Evolutionary conservation across 2,113 vertebrate species (phyloP).

Genomic region (Pangasianodon gigas): DNA sequence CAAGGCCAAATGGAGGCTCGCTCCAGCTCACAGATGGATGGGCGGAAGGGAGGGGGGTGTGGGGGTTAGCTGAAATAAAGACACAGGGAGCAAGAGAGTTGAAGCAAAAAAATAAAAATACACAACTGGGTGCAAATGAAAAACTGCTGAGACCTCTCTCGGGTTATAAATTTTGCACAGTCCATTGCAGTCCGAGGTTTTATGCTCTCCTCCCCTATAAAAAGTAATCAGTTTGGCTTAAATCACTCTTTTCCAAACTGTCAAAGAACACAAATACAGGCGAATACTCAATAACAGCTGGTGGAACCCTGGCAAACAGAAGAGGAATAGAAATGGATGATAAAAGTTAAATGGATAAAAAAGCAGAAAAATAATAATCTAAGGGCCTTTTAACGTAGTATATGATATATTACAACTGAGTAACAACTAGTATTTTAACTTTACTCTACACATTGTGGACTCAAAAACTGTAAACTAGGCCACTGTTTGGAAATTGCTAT

Average conservation of each 20-base stretch:
- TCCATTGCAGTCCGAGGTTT: constrained; percentile 45
- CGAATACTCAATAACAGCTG: constrained; percentile 30
- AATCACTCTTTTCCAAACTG: constrained; percentile 51
- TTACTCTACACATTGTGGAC: not conserved
- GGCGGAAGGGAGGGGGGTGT: not conserved
- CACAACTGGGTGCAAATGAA: constrained; percentile 50
- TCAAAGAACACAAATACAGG: constrained; percentile 39
- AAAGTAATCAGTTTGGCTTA: constrained; percentile 52
- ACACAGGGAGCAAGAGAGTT: constrained; percentile 16
- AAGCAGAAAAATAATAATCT: not conserved
- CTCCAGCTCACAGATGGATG: constrained; percentile 10
- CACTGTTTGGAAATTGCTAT: not conserved
- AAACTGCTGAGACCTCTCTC: constrained; percentile 44
- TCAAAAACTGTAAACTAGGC: not conserved
- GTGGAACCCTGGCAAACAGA: constrained; percentile 10
- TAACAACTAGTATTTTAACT: not conserved
- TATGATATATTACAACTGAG: not conserved
- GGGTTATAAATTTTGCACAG: constrained; percentile 48
- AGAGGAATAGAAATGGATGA: constrained; percentile 54
- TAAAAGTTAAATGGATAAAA: not conserved
- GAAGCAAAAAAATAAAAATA: constrained; percentile 13
- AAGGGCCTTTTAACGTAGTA: not conserved
- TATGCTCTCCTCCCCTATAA: constrained; percentile 51
- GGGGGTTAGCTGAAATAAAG: not conserved
- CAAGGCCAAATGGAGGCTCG: not conserved